A percentile compares a stretch with the other conserved stretches of the same genome.
These are phyloP conservation scores for Muscicapa striata DNA, from an alignment of 2,797 vertebrate genomes.

Conservation along the genomic window DNA sequence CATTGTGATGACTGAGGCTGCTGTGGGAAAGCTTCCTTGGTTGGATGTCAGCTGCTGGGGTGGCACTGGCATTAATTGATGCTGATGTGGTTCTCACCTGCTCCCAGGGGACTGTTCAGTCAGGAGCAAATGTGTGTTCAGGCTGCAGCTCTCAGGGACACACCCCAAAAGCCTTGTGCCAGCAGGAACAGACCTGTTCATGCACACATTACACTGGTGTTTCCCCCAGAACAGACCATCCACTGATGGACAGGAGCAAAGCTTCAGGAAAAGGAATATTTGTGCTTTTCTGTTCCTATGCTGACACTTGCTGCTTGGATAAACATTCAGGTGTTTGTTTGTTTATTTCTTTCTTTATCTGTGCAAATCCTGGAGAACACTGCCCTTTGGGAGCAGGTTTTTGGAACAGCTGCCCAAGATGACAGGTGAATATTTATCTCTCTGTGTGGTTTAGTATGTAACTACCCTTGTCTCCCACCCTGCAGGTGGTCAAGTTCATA, in stretches of 20 bases:
- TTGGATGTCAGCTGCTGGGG: not conserved
- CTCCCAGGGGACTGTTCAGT: not conserved
- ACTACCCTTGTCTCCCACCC: not conserved
- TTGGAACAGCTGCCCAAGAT: not conserved
- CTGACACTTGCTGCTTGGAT: not conserved
- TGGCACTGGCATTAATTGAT: fast-evolving
- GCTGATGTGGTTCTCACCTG: not conserved
- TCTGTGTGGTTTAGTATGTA: not conserved
- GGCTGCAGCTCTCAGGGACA: not conserved
- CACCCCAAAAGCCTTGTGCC: not conserved
- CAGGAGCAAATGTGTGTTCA: not conserved
- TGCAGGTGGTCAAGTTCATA: not conserved
- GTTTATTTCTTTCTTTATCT: not conserved
- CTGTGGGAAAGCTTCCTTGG: not conserved
- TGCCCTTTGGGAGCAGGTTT: not conserved
- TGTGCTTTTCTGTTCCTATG: constrained; percentile 5
- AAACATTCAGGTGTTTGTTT: not conserved
- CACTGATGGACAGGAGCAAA: not conserved
- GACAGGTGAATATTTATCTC: not conserved
- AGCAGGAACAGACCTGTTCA: not conserved
- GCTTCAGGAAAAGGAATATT: not conserved
- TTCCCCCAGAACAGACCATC: not conserved
- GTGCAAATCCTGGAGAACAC: not conserved
- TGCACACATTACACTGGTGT: fast-evolving
- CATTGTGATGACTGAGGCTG: not conserved